Percentiles rank a stretch among this genome's conserved stretches.
Conservation (phyloP, 2,797 vertebrate species). For the Arctocebus calabarensis region DNA sequence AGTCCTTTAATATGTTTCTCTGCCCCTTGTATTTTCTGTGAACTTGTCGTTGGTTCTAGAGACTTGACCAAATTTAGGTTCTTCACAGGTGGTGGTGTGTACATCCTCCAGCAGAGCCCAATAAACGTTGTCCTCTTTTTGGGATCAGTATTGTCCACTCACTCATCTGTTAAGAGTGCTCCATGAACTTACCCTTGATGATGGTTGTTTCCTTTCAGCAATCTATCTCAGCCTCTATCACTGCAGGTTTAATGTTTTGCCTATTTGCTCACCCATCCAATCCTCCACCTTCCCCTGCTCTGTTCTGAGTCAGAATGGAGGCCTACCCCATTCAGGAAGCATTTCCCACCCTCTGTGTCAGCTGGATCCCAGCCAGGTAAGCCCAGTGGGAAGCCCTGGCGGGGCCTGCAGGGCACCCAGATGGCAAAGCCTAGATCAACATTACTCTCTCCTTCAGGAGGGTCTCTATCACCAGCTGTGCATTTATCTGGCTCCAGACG, state of each 20-base stretch:
- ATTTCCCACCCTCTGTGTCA: not conserved
- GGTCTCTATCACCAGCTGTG: not conserved
- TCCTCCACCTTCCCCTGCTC: not conserved
- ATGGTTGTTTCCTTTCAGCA: not conserved
- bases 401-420: not conserved
- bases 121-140: not conserved
- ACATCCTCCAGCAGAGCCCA: not conserved
- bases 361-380: not conserved
- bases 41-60: not conserved
- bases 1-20: not conserved
- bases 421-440: no score
- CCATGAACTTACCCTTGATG: not conserved
- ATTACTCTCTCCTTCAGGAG: not conserved
- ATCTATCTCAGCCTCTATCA: not conserved
- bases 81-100: not conserved
- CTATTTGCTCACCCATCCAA: not conserved
- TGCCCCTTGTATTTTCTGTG: not conserved
- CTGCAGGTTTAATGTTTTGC: not conserved
- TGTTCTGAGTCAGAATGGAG: not conserved
- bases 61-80: not conserved
- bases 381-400: fast-evolving
- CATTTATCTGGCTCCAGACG: no score
- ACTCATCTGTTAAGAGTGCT: not conserved
- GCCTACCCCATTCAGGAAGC: fast-evolving
- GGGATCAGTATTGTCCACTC: not conserved